Percentiles rank a stretch among this genome's conserved stretches.
phyloP scores from a whole-genome alignment of 2,888 invertebrate species.

The Hypolimnas misippus region DNA sequence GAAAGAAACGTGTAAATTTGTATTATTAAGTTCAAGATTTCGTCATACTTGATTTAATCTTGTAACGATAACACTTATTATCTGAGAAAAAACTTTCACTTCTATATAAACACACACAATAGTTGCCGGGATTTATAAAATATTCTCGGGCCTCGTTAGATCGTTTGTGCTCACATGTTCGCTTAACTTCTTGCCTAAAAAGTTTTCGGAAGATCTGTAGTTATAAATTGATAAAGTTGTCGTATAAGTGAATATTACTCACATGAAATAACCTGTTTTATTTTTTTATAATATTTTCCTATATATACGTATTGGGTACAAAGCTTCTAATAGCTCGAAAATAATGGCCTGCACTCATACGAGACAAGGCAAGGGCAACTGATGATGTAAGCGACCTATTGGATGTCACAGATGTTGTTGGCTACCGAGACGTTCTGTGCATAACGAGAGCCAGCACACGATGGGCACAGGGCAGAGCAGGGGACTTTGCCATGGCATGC shows the following conservation, averaged over 20 bases:
- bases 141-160: conserved; percentile 5
- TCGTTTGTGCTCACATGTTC: conserved; percentile 10
- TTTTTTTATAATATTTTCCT: no score
- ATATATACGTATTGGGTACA: no score
- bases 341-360: no score
- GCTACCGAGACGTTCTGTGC: no score
- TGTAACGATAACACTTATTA: neutral
- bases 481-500: no score
- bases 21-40: neutral
- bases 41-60: neutral
- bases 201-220: conserved; percentile 1
- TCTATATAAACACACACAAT: neutral
- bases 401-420: no score
- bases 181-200: conserved; percentile 4
- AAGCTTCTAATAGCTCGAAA: no score
- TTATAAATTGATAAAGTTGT: conserved; percentile 8
- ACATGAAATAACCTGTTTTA: no score
- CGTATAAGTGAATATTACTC: neutral
- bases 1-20: neutral
- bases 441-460: no score
- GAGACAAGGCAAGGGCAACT: no score
- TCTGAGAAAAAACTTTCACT: neutral
- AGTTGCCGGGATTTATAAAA: neutral
- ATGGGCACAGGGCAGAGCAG: no score
- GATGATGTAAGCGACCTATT: no score